Conservation (phyloP, 2,888 invertebrate species). For the Aphidoletes aphidimyza region DNA sequence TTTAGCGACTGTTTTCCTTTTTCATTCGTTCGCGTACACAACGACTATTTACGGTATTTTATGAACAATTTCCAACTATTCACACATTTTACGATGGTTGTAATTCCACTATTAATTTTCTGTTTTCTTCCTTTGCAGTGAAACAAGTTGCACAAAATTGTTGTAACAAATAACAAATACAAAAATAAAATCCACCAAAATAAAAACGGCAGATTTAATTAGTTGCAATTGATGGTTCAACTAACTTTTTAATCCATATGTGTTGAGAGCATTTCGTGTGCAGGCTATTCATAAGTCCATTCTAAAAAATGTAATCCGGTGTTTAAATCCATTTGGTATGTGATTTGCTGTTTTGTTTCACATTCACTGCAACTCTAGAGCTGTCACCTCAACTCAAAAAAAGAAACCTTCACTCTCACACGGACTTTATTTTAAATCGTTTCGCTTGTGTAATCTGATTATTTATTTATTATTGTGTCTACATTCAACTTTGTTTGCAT, state of each 20-base stretch:
- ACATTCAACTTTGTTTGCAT: background rate
- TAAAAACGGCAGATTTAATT: background rate
- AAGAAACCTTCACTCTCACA: background rate
- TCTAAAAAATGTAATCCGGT: background rate
- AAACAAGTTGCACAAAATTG: constrained; percentile 10
- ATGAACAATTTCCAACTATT: constrained; percentile 15
- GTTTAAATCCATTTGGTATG: constrained; percentile 32
- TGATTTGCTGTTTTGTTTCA: background rate
- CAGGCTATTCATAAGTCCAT: background rate
- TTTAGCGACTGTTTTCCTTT: constrained; percentile 40
- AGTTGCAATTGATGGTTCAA: constrained; percentile 37
- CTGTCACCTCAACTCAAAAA: background rate
- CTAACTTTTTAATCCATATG: constrained; percentile 35
- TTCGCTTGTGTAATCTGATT: background rate
- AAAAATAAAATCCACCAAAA: background rate
- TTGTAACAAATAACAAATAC: constrained; percentile 16
- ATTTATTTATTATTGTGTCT: constrained; percentile 21
- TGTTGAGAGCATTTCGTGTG: background rate
- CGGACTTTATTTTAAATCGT: background rate
- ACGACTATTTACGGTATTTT: constrained; percentile 17
- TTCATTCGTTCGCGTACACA: background rate
- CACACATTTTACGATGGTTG: constrained; percentile 19
- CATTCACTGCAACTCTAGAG: too few species aligned
- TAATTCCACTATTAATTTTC: background rate
- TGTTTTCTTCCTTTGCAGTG: background rate